phyloP scores from a whole-genome alignment of 1,140 invertebrate genomes.

The Nephila pilipes region DNA sequence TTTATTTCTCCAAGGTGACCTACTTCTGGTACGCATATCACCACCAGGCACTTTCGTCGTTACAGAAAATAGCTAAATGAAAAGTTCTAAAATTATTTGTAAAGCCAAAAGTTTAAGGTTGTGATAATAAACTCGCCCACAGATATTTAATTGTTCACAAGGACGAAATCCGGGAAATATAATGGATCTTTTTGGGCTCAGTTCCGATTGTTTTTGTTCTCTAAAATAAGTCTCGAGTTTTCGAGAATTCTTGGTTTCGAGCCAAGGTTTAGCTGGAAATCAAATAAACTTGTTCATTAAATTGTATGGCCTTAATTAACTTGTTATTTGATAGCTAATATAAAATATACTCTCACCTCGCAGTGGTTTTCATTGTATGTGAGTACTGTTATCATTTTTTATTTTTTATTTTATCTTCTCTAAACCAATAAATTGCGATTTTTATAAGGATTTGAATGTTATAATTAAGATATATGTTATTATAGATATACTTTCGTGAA shows the following conservation, averaged over 20 bases:
- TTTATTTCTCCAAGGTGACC: slow-evolving; percentile 52
- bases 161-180: not conserved
- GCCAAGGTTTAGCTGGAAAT: slow-evolving; percentile 14
- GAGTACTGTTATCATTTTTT: too few relatives aligned
- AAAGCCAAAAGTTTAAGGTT: slow-evolving; percentile 58
- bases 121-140: not conserved
- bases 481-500: too few relatives aligned
- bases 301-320: slow-evolving; percentile 9
- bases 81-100: not conserved
- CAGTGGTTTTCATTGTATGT: not conserved
- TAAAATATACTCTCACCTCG: not conserved
- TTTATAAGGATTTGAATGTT: too few relatives aligned
- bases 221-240: not conserved
- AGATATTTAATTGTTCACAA: not conserved
- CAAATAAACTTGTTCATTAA: not conserved
- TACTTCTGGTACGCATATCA: not conserved
- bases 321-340: not conserved
- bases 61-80: not conserved
- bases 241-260: not conserved
- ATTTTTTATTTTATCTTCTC: too few relatives aligned
- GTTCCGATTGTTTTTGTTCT: not conserved
- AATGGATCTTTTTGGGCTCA: not conserved
- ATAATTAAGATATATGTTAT: too few relatives aligned
- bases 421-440: too few relatives aligned
- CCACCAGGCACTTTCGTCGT: slow-evolving; percentile 43